Evolutionary conservation across 1,140 invertebrate species (phyloP).

Genomic region (Nephotettix cincticeps): DNA sequence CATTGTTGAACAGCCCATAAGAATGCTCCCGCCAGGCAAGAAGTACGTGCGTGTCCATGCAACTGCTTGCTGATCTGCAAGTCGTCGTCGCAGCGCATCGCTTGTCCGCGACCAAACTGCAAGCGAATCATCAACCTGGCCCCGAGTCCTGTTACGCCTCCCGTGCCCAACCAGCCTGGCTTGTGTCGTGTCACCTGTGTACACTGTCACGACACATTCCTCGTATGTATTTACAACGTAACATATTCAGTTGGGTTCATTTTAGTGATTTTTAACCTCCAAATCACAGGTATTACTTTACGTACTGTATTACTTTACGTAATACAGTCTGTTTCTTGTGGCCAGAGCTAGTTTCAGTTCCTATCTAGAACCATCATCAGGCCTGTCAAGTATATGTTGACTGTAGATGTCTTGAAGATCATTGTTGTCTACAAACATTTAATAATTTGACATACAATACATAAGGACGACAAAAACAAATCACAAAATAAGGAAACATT

Average conservation of each 20-base stretch:
- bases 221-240: constrained; percentile 61
- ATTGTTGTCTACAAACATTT: background rate
- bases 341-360: background rate
- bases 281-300: background rate
- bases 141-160: constrained; percentile 83
- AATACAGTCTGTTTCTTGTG: background rate
- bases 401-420: background rate
- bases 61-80: constrained; percentile 98
- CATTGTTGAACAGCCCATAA: constrained; percentile 94
- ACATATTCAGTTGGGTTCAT: background rate
- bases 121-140: constrained; percentile 96
- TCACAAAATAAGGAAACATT: too few relatives aligned
- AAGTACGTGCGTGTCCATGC: constrained; percentile 99
- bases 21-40: constrained; percentile 96
- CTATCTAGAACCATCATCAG: background rate
- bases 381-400: too few relatives aligned
- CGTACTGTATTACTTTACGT: background rate
- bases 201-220: constrained; percentile 92
- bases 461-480: too few relatives aligned
- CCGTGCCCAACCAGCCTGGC: constrained; percentile 83
- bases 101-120: constrained; percentile 94
- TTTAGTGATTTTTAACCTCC: too few relatives aligned
- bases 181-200: constrained; percentile 93
- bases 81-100: constrained; percentile 92
- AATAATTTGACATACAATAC: background rate